Conservation (phyloP, 2,888 invertebrate species). For the Cyrtodaria siliqua region DNA sequence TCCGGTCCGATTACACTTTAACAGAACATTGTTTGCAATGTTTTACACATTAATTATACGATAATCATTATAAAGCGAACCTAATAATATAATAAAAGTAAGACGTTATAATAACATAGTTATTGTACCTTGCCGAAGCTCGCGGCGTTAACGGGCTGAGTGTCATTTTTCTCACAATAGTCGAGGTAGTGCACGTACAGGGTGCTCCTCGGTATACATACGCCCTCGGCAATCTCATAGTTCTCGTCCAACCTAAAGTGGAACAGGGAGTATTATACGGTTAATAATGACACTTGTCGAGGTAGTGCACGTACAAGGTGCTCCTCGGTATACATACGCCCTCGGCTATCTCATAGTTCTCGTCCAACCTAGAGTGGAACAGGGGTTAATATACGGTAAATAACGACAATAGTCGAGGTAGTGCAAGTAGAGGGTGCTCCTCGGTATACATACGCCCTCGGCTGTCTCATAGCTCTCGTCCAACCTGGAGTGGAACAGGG, state of each 20-base stretch:
- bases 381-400: no score
- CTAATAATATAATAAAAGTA: no score
- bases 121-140: conserved; percentile 87
- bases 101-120: no score
- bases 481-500: no score
- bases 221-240: conserved; percentile 87
- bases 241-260: conserved; percentile 87
- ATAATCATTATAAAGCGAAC: no score
- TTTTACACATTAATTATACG: no score
- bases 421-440: conserved; percentile 87
- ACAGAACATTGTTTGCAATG: no score
- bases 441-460: conserved; percentile 87
- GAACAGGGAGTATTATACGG: no score
- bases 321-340: conserved; percentile 87
- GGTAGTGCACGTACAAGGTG: conserved; percentile 87
- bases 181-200: conserved; percentile 87
- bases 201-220: conserved; percentile 87
- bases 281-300: conserved; percentile 87
- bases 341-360: conserved; percentile 87
- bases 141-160: conserved; percentile 87
- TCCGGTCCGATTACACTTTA: no score
- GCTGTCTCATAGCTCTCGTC: conserved; percentile 87
- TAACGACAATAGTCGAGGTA: conserved; percentile 87
- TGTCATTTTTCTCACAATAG: conserved; percentile 86
- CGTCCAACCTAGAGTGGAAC: conserved; percentile 87